Base-by-base conservation (phyloP, 2,888 invertebrate species). In the Ypsolopha scabrella region DNA sequence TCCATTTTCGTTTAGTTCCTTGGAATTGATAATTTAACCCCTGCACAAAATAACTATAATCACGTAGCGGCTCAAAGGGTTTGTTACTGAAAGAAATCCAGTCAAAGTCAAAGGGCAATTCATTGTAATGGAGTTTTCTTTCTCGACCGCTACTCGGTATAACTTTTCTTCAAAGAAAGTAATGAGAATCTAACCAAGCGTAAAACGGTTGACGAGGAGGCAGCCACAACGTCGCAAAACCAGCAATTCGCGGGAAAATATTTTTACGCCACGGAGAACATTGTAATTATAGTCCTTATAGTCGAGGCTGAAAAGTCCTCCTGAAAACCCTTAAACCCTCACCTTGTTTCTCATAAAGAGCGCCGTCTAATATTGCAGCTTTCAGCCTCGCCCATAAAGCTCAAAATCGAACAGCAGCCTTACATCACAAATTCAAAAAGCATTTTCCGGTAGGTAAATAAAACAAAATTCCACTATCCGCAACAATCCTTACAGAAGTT, bases 131-230 rank as follows among this genome's bases (percentile, higher is more conserved):
- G 71, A 80, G 71, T 80, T 81, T 77, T 72, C 75, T 72, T 72
- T 69, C 69, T 70, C 70, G 67, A 67, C 68, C 71, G 67, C 67
- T 62, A 65, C 68, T 64, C 64, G 70, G 68, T 75, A 75, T 75
- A 77, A 79, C 79, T 80, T 73, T 65, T 71, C 75, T 72, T 76
- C 72, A 77, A 79, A 57, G 76, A 72, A 79, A 75, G 80, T 82
- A 83, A 83, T 82, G 81, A 81, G 82, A 81, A 78, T 77, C 74
- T 77, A 81, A 83, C 82, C 79, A 69, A 69, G 80, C 77, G 80
- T 77, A 80, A 85, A 81, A 77, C 70, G 73, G 73, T 74, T 63
- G 70, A 62, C 65, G 66, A 53, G 61, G 66, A 13, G 13, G 11
- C 38, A 37, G 33, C 46, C 67, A 65, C 65, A 50, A 53, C 54